These are phyloP conservation scores for Steinernema feltiae DNA, from an alignment of 1,140 invertebrate species.

Conservation along the genomic window DNA sequence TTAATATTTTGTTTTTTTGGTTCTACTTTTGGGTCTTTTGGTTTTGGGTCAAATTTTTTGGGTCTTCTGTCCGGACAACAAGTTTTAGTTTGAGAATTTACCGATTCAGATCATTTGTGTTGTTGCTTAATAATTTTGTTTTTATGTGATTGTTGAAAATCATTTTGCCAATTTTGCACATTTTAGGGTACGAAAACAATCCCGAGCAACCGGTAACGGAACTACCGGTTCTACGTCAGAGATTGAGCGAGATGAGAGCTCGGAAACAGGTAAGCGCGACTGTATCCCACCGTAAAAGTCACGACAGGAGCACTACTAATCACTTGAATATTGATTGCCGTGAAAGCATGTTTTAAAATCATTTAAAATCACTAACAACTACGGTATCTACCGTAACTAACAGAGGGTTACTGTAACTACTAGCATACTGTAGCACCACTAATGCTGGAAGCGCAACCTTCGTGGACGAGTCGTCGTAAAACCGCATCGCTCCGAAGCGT, in stretches of 20 bases:
- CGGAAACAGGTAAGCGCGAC: conserved; percentile 35
- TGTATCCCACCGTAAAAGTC: too few species aligned
- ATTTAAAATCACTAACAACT: background rate
- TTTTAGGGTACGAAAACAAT: conserved; percentile 35
- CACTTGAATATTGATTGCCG: background rate
- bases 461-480: conserved; percentile 46
- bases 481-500: conserved; percentile 42
- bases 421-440: conserved; percentile 20
- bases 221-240: background rate
- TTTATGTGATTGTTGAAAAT: too few species aligned
- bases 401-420: conserved; percentile 10
- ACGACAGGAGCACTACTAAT: background rate
- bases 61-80: too few species aligned
- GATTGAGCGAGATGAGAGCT: background rate
- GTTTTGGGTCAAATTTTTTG: too few species aligned
- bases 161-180: too few species aligned
- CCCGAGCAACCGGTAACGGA: conserved; percentile 17
- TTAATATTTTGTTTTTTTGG: too few species aligned
- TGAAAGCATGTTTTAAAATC: background rate
- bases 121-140: too few species aligned
- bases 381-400: background rate
- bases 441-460: conserved; percentile 21
- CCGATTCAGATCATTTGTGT: too few species aligned
- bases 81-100: too few species aligned
- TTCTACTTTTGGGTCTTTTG: too few species aligned